Base-by-base conservation (phyloP, 64 coral and sea anemone genomes). In the Anthopleura sola region DNA sequence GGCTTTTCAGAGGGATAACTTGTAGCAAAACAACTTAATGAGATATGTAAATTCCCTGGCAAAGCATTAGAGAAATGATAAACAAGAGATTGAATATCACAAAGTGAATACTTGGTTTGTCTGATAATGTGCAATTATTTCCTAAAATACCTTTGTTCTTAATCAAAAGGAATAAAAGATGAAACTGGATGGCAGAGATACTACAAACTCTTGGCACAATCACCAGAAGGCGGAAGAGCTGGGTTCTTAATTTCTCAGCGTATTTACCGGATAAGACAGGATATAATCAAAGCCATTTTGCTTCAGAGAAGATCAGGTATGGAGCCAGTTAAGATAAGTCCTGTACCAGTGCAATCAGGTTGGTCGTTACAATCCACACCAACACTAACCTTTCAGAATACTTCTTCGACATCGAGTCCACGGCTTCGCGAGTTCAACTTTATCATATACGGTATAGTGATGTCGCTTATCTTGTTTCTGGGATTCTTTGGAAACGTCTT, bases 401-500 rank as follows among this genome's bases (percentile, higher is more conserved):
- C 66, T 15, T 31, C 29, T 71, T 34, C 28, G 13, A 8, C 24
- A 9, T 23, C 66, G 34, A 34, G 12, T 71, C 13, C 28, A 1
- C 31, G 7, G 3, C 10, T 32, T 12, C 0, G 66, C 13, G 26
- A 71, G 66, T 71, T 71, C 29, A 71, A 71, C 66, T 71, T 34
- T 12, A 33, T 71, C 12, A 5, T 71, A 3, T 71, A 71, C 14
- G 66, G 66, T 15, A 0, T 34, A 14, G 66, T 71, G 3, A 71
- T 71, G 66, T 12, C 26, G 6, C 16, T 71, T 12, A 79, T 79
- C 47, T 3, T 92, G 5, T 20, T 84, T 15, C 6, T 92, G 3
- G 90, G 90, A 17, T 75, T 92, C 36, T 47, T 87, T 15, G 90
- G 85, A 0, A 92, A 92, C n/a, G 2, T 55, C 9, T 60, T 82